phyloP scores from a whole-genome alignment of 2,888 invertebrate genomes.

The Sarcophaga rosellei region DNA sequence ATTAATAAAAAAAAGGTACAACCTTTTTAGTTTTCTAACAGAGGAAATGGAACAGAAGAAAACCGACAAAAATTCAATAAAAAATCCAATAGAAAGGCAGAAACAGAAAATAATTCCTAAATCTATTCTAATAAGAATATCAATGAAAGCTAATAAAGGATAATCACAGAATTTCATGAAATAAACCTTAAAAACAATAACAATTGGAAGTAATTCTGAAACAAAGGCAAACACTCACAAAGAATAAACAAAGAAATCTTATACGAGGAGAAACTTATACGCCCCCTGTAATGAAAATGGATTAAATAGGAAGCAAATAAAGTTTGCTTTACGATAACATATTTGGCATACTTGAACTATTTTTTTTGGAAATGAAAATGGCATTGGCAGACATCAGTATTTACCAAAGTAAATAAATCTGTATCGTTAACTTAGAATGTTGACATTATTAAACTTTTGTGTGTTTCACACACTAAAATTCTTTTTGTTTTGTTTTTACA shows the following conservation, averaged over 20 bases:
- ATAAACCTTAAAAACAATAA: constrained; percentile 12
- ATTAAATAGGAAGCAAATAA: not conserved
- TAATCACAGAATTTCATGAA: constrained; percentile 2
- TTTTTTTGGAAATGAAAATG: too few relatives aligned
- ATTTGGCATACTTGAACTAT: too few relatives aligned
- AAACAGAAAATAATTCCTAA: not conserved
- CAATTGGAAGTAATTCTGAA: not conserved
- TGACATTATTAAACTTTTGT: too few relatives aligned
- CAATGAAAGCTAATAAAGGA: constrained; percentile 9
- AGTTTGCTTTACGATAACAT: not conserved
- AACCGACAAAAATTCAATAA: not conserved
- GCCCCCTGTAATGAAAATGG: too few relatives aligned
- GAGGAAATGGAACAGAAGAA: not conserved
- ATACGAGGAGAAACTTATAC: not conserved
- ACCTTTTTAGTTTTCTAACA: not conserved
- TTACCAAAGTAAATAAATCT: too few relatives aligned
- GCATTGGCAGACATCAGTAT: too few relatives aligned
- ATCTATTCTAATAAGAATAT: not conserved
- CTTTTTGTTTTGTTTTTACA: too few relatives aligned
- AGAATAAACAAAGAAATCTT: not conserved
- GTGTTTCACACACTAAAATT: too few relatives aligned
- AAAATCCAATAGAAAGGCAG: not conserved
- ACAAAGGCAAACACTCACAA: not conserved
- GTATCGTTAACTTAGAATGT: too few relatives aligned
- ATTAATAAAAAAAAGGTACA: not conserved